These are phyloP conservation scores for Oxyura jamaicensis DNA, from an alignment of 2,113 vertebrate genomes.

Conservation along the genomic window DNA sequence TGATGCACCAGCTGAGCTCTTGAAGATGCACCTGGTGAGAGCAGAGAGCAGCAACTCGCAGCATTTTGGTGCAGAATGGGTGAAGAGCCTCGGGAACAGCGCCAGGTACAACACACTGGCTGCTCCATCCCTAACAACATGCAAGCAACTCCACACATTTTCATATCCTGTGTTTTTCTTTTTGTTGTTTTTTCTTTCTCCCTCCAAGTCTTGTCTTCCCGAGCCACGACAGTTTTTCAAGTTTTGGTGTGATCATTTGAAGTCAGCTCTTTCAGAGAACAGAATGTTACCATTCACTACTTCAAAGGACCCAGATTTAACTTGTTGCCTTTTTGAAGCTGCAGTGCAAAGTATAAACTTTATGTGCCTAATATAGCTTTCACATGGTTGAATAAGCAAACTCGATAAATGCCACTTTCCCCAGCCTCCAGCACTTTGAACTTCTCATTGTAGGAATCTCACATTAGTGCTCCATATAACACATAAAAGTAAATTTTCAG, in stretches of 20 bases:
- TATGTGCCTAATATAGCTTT: conserved; percentile 15
- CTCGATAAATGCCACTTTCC: conserved; percentile 18
- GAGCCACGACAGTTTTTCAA: neutral
- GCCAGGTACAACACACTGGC: neutral
- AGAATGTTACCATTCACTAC: conserved; percentile 21
- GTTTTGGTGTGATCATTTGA: neutral
- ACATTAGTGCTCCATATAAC: neutral
- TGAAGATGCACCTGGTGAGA: neutral
- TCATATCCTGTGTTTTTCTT: fast-evolving
- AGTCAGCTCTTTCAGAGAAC: neutral
- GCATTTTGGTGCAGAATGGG: fast-evolving
- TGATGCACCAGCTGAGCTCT: neutral
- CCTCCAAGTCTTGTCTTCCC: neutral
- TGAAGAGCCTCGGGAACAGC: neutral
- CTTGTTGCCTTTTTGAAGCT: conserved; percentile 45
- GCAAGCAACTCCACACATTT: neutral
- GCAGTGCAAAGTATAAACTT: neutral
- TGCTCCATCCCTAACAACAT: fast-evolving
- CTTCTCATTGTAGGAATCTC: neutral
- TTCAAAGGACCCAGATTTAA: conserved; percentile 39
- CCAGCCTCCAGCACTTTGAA: conserved; percentile 3
- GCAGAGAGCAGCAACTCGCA: neutral
- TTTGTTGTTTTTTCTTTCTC: too few relatives aligned
- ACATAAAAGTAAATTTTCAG: neutral
- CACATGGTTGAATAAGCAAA: conserved; percentile 23